Conservation (phyloP, 2,113 vertebrate genomes). For the Daboia siamensis region DNA sequence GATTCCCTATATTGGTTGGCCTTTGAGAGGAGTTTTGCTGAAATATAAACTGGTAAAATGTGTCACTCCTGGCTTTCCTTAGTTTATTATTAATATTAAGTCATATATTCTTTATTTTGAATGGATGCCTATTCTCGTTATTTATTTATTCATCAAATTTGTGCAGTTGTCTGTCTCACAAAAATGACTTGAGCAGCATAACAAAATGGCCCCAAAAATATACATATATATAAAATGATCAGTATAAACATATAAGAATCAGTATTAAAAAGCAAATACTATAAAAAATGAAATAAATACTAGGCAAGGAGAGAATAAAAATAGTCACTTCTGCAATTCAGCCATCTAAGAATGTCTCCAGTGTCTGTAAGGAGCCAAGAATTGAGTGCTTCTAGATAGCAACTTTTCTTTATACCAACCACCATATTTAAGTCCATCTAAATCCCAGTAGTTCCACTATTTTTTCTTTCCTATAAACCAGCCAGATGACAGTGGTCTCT, state of each 20-base stretch:
- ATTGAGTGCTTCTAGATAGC: neutral
- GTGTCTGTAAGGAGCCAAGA: neutral
- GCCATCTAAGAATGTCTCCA: neutral
- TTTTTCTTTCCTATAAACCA: neutral
- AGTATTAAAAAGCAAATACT: neutral
- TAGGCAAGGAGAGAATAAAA: neutral
- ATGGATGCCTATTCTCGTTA: neutral
- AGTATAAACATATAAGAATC: neutral
- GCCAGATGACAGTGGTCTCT: neutral
- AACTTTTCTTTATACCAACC: neutral
- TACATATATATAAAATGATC: neutral
- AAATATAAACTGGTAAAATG: neutral
- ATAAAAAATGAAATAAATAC: neutral
- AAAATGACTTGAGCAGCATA: neutral
- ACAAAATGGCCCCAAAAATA: neutral
- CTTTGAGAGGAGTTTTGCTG: neutral
- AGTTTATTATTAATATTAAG: neutral
- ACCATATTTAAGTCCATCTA: neutral
- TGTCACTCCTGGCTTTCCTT: neutral
- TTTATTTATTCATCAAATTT: neutral
- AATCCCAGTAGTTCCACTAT: neutral
- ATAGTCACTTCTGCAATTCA: neutral
- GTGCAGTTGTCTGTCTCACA: neutral
- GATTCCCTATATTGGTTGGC: neutral
- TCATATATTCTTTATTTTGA: neutral